phyloP scores from a whole-genome alignment of 2,113 vertebrate species.

The Pachycephala philippinensis region DNA sequence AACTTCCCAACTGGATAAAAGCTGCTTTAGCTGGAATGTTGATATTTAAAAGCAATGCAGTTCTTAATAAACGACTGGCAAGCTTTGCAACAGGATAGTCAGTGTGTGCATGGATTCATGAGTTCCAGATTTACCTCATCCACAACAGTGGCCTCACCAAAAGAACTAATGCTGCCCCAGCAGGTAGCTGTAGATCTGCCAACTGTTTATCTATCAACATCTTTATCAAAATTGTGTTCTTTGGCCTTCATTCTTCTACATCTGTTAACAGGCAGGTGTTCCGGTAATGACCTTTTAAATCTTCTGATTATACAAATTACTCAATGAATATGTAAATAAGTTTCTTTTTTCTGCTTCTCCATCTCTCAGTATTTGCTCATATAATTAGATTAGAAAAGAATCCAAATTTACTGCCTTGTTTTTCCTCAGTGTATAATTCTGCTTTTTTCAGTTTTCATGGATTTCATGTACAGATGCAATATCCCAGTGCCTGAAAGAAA shows the following conservation, averaged over 20 bases:
- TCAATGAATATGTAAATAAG: slow-evolving; percentile 52
- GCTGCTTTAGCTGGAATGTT: neutral
- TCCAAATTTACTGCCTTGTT: neutral
- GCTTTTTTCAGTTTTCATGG: neutral
- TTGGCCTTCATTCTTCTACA: slow-evolving; percentile 43
- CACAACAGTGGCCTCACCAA: neutral
- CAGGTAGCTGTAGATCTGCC: slow-evolving; percentile 16
- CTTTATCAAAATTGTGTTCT: slow-evolving; percentile 7
- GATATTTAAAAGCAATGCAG: neutral
- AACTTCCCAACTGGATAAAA: neutral
- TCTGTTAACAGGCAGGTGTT: slow-evolving; percentile 61
- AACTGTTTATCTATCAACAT: slow-evolving; percentile 15
- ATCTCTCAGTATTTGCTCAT: neutral
- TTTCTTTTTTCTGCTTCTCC: neutral
- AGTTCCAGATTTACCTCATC: neutral
- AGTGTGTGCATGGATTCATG: neutral
- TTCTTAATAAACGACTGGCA: neutral
- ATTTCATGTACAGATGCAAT: neutral
- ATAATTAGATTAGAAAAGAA: neutral
- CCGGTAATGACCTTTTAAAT: slow-evolving; percentile 57
- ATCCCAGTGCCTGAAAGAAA: neutral
- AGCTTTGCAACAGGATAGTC: neutral
- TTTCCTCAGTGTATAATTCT: neutral
- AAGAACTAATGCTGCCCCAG: neutral
- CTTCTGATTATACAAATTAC: slow-evolving; percentile 55